Evolutionary conservation across 2,113 vertebrate genomes (phyloP).

Genomic region (Pterocles orientalis): DNA sequence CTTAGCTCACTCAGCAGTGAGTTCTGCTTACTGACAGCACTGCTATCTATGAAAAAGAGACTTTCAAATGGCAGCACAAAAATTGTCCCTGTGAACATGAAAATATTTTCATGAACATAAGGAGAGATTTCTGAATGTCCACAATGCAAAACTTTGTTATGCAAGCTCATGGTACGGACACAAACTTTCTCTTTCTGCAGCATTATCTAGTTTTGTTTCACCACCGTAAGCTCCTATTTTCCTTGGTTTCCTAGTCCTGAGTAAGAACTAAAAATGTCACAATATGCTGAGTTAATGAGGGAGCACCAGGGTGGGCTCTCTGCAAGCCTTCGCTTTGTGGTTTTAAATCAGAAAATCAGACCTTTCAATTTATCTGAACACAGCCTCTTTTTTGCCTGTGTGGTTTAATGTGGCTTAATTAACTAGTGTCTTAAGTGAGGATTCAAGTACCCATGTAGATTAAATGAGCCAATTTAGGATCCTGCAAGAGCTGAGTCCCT

Average conservation of each 20-base stretch:
- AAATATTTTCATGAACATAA: not conserved
- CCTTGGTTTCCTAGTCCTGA: not conserved
- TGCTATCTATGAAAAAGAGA: not conserved
- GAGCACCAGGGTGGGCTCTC: slow-evolving; percentile 31
- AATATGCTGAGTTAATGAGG: slow-evolving; percentile 52
- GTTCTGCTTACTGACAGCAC: not conserved
- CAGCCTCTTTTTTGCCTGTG: slow-evolving; percentile 67
- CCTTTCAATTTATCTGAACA: slow-evolving; percentile 72
- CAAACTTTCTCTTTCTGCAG: not conserved
- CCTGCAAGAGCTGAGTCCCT: slow-evolving; percentile 67
- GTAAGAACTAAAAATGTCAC: slow-evolving; percentile 23
- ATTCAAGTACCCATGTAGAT: slow-evolving; percentile 76
- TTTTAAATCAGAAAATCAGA: slow-evolving; percentile 75
- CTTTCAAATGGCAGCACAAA: not conserved
- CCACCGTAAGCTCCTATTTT: not conserved
- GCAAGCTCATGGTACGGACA: not conserved
- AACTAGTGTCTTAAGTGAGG: slow-evolving; percentile 74
- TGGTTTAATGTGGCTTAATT: slow-evolving; percentile 78
- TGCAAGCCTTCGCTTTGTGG: slow-evolving; percentile 39
- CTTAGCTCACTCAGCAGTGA: not conserved
- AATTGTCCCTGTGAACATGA: not conserved
- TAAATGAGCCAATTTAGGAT: slow-evolving; percentile 76
- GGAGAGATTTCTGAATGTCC: not conserved
- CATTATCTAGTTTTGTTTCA: no score
- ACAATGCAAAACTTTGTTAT: not conserved